Base-by-base conservation (phyloP, 2,797 vertebrate genomes). In the Lateolabrax maculatus region DNA sequence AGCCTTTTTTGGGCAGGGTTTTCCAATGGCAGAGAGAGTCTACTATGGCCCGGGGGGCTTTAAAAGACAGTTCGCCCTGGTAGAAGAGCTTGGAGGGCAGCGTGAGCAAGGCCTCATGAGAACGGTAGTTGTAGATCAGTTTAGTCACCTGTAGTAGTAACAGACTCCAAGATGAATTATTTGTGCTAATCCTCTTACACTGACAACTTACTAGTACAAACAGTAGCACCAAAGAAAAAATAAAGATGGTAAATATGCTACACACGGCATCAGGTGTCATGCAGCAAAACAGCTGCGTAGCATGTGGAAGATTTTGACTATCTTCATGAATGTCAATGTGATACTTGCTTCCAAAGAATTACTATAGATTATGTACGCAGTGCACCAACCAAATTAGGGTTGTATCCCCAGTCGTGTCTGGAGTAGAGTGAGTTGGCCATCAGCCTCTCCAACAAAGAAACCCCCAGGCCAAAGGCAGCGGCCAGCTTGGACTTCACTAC, bases 21-120 rank as follows among this genome's bases (percentile, higher is more conserved):
- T 90, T 94, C 98, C 98, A 99, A 25, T 95, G 93, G 71, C 96
- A 95, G 69, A 99, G 90, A 9, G 95, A 94, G 21, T 96, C 95
- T 46, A 97, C 96, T 16, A 95, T 84, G 2, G 84, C 55, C 66
- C 87, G 82, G 13, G 95, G 91, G 1, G 97, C 96, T 73, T 95
- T 96, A 64, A 95, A 95, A 66, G 94, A 93, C 12, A 99, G 91
- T 67, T 99, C 98, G 0, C 91, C 94, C n/a, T 95, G 90, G 79
- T 99, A 99, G 91, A 99, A 99, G 5, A 99, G 95, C 57, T 93
- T 95, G 3, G 97, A 99, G 0, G 98, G 97, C 85, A 99, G 92
- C 0, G 90, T 79, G 83, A 99, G 93, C 91, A 99, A 81, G 0
- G 94, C 94, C 23, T 97, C 93, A 39, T 99, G 98, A 0, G 97